Evolutionary conservation across 2,113 vertebrate genomes (phyloP), one percentile per base, ranked within the genome.

Genomic region (Cnemophilus loriae): DNA sequence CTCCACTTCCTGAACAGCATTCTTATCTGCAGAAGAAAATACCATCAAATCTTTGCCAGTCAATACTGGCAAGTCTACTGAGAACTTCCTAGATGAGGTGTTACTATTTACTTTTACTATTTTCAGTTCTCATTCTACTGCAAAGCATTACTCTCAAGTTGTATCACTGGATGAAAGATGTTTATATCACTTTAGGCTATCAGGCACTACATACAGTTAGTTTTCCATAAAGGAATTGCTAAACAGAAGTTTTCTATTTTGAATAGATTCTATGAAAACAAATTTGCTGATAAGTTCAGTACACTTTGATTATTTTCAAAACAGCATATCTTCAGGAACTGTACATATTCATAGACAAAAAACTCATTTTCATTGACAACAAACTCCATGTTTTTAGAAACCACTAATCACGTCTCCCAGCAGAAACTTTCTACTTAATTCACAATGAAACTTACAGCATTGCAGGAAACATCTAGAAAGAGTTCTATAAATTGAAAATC

Each of bases 21-120:
- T 98, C 97, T 99, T 99, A 59, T 89, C 99, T 99, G 84, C 21
- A 94, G 92, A 60, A 82, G 46, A 60, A 87, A 85, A 93, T 27
- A 53, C 19, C 64, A 82, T 47, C 30, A 96, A 81, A 83, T 41
- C 3, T 64, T 89, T 44, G 44, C 28, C 73, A 93, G 32, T 37
- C 41, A 87, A 32, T 56, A 59, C 23, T 49, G 16, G 18, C 21
- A 87, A 90, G 41, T 42, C 21, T 50, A 67, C 42, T n/a, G 22
- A 42, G 35, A 68, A 47, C 41, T 56, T 64, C 79, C 60, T 57
- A 77, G 28, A 46, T 37, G 1, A 84, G 41, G 17, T 52, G n/a
- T 50, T 57, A 70, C 60, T 70, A 47, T 35, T 87, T 52, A 57
- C 18, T 79, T 75, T 20, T 18, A 73, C 10, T 65, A 21, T 49